A percentile compares a stretch with the other conserved stretches of the same genome.
These are phyloP conservation scores for Planococcus citri DNA, from an alignment of 1,140 invertebrate species.

Conservation along the genomic window DNA sequence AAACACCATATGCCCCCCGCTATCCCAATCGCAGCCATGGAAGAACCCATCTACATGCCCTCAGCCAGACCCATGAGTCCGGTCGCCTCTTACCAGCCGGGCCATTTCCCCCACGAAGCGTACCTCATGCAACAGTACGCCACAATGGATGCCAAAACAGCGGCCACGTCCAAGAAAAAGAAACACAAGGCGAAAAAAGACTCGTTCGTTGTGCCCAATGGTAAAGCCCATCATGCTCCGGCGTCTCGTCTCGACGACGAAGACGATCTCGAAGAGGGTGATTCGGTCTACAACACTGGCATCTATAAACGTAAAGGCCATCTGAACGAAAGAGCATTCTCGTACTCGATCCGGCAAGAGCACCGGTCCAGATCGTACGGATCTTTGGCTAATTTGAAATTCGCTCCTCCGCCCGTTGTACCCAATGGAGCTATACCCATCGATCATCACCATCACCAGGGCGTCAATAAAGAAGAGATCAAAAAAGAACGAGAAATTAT, in stretches of 20 bases:
- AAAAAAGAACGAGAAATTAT: constrained; percentile 84
- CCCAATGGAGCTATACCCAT: constrained; percentile 27
- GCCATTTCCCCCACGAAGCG: constrained; percentile 47
- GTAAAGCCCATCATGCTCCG: constrained; percentile 34
- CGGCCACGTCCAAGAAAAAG: constrained; percentile 32
- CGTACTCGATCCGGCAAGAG: constrained; percentile 84
- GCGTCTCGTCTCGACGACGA: constrained; percentile 31
- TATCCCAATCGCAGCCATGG: constrained; percentile 30
- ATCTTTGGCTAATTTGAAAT: constrained; percentile 72
- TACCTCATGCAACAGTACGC: constrained; percentile 47
- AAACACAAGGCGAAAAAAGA: constrained; percentile 34
- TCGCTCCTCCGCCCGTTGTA: constrained; percentile 46
- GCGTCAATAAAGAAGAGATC: constrained; percentile 43
- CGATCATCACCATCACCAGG: constrained; percentile 21
- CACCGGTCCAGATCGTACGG: constrained; percentile 81
- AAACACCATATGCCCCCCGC: constrained; percentile 30
- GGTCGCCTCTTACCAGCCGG: constrained; percentile 46
- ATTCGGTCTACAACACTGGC: constrained; percentile 69
- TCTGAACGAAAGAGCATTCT: constrained; percentile 83
- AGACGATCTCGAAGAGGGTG: constrained; percentile 32
- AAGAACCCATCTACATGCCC: constrained; percentile 50
- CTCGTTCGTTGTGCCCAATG: constrained; percentile 31
- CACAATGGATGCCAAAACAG: constrained; percentile 35
- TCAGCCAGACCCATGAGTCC: constrained; percentile 43
- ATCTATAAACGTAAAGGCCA: constrained; percentile 83